Evolutionary conservation across 2,113 vertebrate species (phyloP).

Genomic region (Hippotragus niger): DNA sequence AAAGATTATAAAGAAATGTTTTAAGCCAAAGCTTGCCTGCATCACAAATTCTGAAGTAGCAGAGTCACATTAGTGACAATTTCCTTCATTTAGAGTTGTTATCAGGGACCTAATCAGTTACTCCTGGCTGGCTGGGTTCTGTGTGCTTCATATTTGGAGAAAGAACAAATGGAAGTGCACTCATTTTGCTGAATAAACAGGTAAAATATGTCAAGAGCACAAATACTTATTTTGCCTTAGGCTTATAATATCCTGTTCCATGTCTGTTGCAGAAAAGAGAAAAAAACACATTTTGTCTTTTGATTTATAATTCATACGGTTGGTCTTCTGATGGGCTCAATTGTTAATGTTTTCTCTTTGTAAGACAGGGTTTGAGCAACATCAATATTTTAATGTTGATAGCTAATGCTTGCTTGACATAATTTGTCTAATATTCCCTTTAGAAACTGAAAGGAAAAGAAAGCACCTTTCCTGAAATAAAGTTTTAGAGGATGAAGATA

Average conservation of each 20-base stretch:
- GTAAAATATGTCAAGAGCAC: background rate
- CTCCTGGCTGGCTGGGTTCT: rapidly evolving
- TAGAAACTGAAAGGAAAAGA: background rate
- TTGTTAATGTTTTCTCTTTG: background rate
- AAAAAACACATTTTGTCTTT: background rate
- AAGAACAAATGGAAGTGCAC: background rate
- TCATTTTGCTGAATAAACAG: background rate
- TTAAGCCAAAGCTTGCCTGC: background rate
- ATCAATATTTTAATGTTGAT: constrained; percentile 5
- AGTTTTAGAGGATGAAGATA: background rate
- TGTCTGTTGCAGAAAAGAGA: background rate
- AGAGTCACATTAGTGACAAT: background rate
- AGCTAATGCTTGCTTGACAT: background rate
- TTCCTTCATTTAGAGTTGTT: background rate
- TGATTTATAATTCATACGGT: constrained; percentile 38
- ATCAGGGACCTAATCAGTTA: rapidly evolving
- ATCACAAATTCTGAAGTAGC: background rate
- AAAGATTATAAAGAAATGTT: background rate
- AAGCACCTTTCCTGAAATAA: background rate
- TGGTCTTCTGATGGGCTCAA: background rate
- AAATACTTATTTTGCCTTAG: background rate
- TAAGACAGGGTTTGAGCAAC: background rate
- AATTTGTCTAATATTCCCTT: constrained; percentile 11
- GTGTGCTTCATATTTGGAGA: rapidly evolving
- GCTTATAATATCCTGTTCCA: background rate